Evolutionary conservation across 2,888 invertebrate species (phyloP).

Genomic region (Polia nebulosa): DNA sequence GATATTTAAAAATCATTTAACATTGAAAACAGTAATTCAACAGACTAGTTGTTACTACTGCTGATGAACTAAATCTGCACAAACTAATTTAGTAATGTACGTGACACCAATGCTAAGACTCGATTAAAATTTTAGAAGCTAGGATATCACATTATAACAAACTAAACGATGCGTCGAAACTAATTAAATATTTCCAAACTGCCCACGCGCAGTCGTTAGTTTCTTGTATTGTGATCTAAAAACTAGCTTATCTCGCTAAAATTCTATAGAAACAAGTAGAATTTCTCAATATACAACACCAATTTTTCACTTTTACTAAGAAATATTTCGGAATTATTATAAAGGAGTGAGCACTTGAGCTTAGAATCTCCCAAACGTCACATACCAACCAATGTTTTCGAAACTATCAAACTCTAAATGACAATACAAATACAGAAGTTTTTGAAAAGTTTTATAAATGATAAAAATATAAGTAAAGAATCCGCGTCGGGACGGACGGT

Average conservation of each 20-base stretch:
- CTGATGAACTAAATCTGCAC: conserved; percentile 6
- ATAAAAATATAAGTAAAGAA: conserved; percentile 73
- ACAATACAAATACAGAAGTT: conserved; percentile 33
- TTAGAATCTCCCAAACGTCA: conserved; percentile 18
- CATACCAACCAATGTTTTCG: conserved; percentile 31
- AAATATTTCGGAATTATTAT: conserved; percentile 42
- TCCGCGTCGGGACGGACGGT: conserved; percentile 85
- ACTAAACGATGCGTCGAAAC: conserved; percentile 20
- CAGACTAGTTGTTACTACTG: too few relatives aligned
- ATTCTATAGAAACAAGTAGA: conserved; percentile 59
- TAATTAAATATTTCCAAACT: conserved; percentile 12
- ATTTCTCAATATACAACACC: conserved; percentile 60
- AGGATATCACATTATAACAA: conserved; percentile 54
- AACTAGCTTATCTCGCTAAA: conserved; percentile 43
- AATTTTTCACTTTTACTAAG: conserved; percentile 50
- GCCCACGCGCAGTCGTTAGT: conserved; percentile 23
- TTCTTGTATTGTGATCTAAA: conserved; percentile 44
- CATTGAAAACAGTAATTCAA: background rate
- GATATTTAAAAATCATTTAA: conserved; percentile 6
- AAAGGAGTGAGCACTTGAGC: conserved; percentile 41
- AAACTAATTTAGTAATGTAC: conserved; percentile 21
- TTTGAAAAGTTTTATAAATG: conserved; percentile 39
- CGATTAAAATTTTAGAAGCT: conserved; percentile 48
- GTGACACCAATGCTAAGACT: conserved; percentile 53
- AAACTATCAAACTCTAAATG: conserved; percentile 44